Percentiles rank a stretch among this genome's conserved stretches.
phyloP scores from a whole-genome alignment of 2,888 invertebrate genomes.

The Volucella inflata region DNA sequence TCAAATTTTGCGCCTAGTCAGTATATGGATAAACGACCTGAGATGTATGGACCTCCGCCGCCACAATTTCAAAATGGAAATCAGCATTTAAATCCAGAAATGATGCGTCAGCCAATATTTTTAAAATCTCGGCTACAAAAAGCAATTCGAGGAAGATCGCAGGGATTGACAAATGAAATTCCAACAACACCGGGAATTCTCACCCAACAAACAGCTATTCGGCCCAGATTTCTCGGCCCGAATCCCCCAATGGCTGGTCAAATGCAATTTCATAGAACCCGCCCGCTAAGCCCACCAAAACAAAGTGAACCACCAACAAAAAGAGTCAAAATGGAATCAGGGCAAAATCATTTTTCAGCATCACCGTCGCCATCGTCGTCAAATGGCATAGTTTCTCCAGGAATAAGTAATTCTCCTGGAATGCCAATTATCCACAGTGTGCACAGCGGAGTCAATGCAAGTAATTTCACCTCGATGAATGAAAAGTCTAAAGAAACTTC shows the following conservation, averaged over 20 bases:
- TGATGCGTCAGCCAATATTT: slow-evolving; percentile 76
- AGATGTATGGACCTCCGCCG: slow-evolving; percentile 55
- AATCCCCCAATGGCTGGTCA: slow-evolving; percentile 41
- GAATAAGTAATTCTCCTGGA: slow-evolving; percentile 84
- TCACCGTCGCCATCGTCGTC: slow-evolving; percentile 39
- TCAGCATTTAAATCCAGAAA: slow-evolving; percentile 55
- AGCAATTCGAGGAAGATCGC: slow-evolving; percentile 57
- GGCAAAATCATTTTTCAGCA: slow-evolving; percentile 38
- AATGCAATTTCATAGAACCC: slow-evolving; percentile 57
- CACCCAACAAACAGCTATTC: slow-evolving; percentile 59
- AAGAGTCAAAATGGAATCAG: slow-evolving; percentile 64
- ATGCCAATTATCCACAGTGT: slow-evolving; percentile 90
- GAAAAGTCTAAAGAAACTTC: slow-evolving; percentile 77
- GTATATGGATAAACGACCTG: slow-evolving; percentile 67
- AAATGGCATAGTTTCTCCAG: slow-evolving; percentile 46
- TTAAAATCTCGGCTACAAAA: slow-evolving; percentile 76
- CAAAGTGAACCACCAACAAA: slow-evolving; percentile 68
- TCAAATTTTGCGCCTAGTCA: slow-evolving; percentile 62
- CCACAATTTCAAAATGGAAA: slow-evolving; percentile 48
- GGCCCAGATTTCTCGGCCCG: slow-evolving; percentile 67
- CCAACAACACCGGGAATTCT: slow-evolving; percentile 56
- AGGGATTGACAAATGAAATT: slow-evolving; percentile 54
- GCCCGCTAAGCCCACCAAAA: slow-evolving; percentile 31
- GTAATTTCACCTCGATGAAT: slow-evolving; percentile 81
- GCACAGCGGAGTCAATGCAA: slow-evolving; percentile 84